These are phyloP conservation scores for Lasioglossum albipes DNA, from an alignment of 1,140 invertebrate genomes.

Conservation along the genomic window DNA sequence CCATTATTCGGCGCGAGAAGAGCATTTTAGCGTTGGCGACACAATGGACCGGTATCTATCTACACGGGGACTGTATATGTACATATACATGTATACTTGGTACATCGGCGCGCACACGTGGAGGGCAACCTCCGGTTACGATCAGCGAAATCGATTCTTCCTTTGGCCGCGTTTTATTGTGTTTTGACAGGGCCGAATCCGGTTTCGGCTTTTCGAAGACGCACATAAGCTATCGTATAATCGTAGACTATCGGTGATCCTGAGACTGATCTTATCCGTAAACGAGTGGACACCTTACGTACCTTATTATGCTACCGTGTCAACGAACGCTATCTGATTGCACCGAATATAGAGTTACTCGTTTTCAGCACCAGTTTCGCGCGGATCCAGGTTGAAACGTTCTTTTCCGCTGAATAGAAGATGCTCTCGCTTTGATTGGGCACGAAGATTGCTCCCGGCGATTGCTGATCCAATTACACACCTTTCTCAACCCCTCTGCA, in stretches of 20 bases:
- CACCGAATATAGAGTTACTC: slow-evolving; percentile 65
- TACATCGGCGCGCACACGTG: background rate
- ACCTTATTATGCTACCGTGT: background rate
- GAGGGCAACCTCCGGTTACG: background rate
- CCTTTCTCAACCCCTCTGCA: background rate
- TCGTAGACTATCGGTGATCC: background rate
- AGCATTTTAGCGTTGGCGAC: slow-evolving; percentile 67
- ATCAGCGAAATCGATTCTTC: slow-evolving; percentile 50
- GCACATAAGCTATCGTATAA: background rate
- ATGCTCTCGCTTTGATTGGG: background rate
- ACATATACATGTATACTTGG: background rate
- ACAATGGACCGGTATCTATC: slow-evolving; percentile 67
- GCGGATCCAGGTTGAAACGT: background rate
- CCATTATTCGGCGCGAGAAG: slow-evolving; percentile 70
- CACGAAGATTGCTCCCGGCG: background rate
- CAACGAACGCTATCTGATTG: slow-evolving; percentile 56
- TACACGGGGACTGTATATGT: slow-evolving; percentile 24
- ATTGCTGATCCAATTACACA: background rate
- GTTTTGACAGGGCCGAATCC: slow-evolving; percentile 71
- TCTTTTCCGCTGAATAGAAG: background rate
- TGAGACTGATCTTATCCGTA: slow-evolving; percentile 48
- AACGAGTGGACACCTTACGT: slow-evolving; percentile 18
- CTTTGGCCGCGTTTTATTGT: slow-evolving; percentile 72
- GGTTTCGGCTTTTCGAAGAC: slow-evolving; percentile 56
- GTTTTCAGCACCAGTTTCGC: background rate